Evolutionary conservation across 2,797 vertebrate species (phyloP).

Genomic region (Myotis findleyi): DNA sequence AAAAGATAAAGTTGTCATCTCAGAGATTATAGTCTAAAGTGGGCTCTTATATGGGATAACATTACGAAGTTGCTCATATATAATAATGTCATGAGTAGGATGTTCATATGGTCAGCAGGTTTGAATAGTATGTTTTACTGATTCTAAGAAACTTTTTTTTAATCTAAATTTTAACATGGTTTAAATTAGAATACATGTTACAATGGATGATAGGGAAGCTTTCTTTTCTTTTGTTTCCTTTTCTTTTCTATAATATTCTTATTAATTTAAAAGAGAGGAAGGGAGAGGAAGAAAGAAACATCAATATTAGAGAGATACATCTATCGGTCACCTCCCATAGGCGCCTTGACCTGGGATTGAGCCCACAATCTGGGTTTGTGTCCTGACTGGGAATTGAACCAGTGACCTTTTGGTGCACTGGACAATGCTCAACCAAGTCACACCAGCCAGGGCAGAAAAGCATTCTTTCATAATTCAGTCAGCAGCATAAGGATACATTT

Average conservation of each 20-base stretch:
- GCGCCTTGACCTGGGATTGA: too few relatives aligned
- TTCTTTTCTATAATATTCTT: too few relatives aligned
- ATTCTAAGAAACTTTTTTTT: slow-evolving; percentile 8
- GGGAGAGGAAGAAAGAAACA: too few relatives aligned
- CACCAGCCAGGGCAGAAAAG: not conserved
- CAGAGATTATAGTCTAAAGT: not conserved
- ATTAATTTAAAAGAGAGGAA: too few relatives aligned
- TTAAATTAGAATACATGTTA: slow-evolving; percentile 37
- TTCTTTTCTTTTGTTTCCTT: not conserved
- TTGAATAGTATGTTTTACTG: not conserved
- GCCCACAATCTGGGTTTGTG: too few relatives aligned
- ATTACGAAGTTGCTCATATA: not conserved
- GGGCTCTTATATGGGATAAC: not conserved
- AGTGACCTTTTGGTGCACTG: too few relatives aligned
- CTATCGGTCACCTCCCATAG: too few relatives aligned
- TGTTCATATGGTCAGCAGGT: not conserved
- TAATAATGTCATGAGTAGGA: not conserved
- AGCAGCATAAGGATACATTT: slow-evolving; percentile 16
- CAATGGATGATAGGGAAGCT: not conserved
- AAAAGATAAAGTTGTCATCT: slow-evolving; percentile 5
- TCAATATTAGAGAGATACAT: too few relatives aligned
- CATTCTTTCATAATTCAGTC: slow-evolving; percentile 19
- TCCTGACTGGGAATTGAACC: too few relatives aligned
- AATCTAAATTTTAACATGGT: not conserved
- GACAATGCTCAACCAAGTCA: too few relatives aligned